A percentile compares a stretch with the other conserved stretches of the same genome.
Conservation (phyloP, 2,888 invertebrate species). For the Acanthopleura granulata region DNA sequence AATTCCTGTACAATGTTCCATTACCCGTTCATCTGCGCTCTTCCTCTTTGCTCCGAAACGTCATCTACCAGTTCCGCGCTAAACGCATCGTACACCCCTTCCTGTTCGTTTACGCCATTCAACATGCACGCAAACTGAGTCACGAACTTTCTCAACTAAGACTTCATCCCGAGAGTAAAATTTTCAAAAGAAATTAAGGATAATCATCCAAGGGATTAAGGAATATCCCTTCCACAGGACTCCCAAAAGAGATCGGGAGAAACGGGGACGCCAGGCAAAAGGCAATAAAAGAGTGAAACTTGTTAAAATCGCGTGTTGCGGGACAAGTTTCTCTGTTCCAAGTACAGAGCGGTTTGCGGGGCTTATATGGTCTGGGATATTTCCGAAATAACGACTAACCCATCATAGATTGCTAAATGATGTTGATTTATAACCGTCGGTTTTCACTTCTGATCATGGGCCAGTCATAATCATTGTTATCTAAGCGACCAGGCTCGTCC, state of each 20-base stretch:
- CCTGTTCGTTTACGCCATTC: neutral
- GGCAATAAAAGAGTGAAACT: slow-evolving; percentile 8
- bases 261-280: neutral
- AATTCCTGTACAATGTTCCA: neutral
- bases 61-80: too few relatives aligned
- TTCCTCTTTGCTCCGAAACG: too few relatives aligned
- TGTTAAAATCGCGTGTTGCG: slow-evolving; percentile 7
- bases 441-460: slow-evolving; percentile 3
- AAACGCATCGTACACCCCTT: too few relatives aligned
- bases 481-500: neutral
- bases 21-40: too few relatives aligned
- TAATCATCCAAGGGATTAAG: slow-evolving; percentile 2
- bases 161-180: slow-evolving; percentile 1
- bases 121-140: slow-evolving; percentile 8
- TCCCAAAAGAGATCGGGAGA: neutral
- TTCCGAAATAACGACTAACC: neutral
- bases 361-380: slow-evolving; percentile 2
- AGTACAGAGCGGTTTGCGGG: neutral
- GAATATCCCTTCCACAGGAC: neutral
- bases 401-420: slow-evolving; percentile 17
- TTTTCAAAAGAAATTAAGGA: slow-evolving; percentile 4
- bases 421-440: slow-evolving; percentile 18
- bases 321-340: neutral
- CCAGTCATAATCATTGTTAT: slow-evolving; percentile 14
- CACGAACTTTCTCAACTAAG: slow-evolving; percentile 3